Conservation (phyloP, 2,888 invertebrate genomes). For the Entomobrya proxima region DNA sequence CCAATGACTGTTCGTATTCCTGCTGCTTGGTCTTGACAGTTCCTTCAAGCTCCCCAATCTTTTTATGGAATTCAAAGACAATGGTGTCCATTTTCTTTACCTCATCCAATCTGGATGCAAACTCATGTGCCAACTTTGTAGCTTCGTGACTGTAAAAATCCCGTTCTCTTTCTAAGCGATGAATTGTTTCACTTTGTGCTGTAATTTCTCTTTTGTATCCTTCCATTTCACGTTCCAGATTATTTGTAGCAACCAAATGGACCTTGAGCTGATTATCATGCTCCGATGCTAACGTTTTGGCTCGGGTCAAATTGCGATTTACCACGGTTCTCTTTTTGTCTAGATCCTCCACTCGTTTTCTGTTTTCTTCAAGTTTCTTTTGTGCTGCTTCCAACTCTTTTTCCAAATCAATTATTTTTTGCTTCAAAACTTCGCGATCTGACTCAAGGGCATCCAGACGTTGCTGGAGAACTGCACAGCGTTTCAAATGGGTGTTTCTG, state of each 20-base stretch:
- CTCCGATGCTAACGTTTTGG: slow-evolving; percentile 63
- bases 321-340: slow-evolving; percentile 71
- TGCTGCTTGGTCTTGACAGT: slow-evolving; percentile 70
- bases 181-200: slow-evolving; percentile 66
- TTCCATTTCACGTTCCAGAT: slow-evolving; percentile 68
- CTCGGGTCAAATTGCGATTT: slow-evolving; percentile 70
- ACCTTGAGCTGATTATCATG: slow-evolving; percentile 70
- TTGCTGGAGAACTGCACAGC: slow-evolving; percentile 60
- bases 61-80: slow-evolving; percentile 70
- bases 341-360: slow-evolving; percentile 70
- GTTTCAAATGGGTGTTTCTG: slow-evolving; percentile 56
- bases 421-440: slow-evolving; percentile 71
- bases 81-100: slow-evolving; percentile 70
- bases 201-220: slow-evolving; percentile 67
- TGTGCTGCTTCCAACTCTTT: slow-evolving; percentile 72
- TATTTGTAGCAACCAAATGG: slow-evolving; percentile 70
- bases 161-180: slow-evolving; percentile 70
- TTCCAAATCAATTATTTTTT: slow-evolving; percentile 69
- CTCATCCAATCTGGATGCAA: slow-evolving; percentile 70
- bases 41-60: slow-evolving; percentile 69
- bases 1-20: slow-evolving; percentile 69
- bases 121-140: slow-evolving; percentile 70
- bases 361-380: slow-evolving; percentile 69
- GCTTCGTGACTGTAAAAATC: slow-evolving; percentile 73
- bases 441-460: slow-evolving; percentile 61